Evolutionary conservation across 2,113 vertebrate species (phyloP).

Genomic region (Ammodytes marinus): DNA sequence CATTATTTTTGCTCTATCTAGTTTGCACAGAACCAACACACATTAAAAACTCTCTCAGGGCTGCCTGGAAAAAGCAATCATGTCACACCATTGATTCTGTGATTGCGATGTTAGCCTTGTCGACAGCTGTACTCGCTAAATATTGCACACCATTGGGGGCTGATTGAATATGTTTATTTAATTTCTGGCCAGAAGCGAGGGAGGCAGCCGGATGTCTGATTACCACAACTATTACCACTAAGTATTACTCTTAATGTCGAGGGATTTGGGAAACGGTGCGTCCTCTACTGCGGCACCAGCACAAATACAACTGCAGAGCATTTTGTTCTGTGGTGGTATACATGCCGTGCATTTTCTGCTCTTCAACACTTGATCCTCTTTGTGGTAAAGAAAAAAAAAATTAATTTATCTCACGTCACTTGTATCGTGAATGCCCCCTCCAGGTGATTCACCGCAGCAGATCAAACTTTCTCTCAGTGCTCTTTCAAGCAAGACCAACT

Average conservation of each 20-base stretch:
- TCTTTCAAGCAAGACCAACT: conserved; percentile 67
- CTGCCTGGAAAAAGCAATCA: conserved; percentile 50
- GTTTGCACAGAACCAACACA: conserved; percentile 16
- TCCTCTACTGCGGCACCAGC: conserved; percentile 17
- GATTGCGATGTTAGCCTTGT: conserved; percentile 59
- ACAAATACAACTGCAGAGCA: conserved; percentile 46
- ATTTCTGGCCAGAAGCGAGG: conserved; percentile 47
- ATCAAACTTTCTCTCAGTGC: conserved; percentile 63
- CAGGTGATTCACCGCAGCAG: conserved; percentile 63
- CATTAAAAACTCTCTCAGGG: conserved; percentile 25
- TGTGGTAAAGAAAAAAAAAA: conserved; percentile 11
- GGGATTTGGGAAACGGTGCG: not conserved
- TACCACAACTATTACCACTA: conserved; percentile 41
- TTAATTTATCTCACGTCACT: conserved; percentile 64
- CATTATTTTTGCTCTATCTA: conserved; percentile 11
- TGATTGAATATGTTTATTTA: conserved; percentile 73
- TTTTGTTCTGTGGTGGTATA: conserved; percentile 3
- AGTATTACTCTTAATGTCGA: conserved; percentile 4
- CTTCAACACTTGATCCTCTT: conserved; percentile 41
- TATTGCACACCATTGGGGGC: conserved; percentile 61
- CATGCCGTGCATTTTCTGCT: conserved; percentile 27
- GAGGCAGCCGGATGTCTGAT: conserved; percentile 54
- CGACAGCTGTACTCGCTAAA: conserved; percentile 62
- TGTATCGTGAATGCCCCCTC: conserved; percentile 47
- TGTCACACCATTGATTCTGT: conserved; percentile 55